Conservation (phyloP, 2,888 invertebrate species). For the Nebria brevicollis region DNA sequence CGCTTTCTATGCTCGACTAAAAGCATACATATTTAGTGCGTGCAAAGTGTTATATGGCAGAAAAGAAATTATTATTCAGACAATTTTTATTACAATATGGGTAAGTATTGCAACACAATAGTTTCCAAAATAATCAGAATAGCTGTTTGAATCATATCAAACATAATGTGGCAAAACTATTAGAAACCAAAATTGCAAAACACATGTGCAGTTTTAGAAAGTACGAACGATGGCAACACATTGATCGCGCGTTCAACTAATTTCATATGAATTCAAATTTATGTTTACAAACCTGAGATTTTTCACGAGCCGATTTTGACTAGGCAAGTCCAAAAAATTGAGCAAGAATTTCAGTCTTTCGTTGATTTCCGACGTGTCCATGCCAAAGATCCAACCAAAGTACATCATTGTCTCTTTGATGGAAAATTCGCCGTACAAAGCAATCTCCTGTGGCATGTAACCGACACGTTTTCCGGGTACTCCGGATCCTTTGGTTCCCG, state of each 20-base stretch:
- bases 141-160: neutral
- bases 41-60: neutral
- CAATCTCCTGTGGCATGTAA: conserved; percentile 96
- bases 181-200: neutral
- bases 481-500: conserved; percentile 88
- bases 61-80: neutral
- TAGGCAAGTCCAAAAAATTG: conserved; percentile 90
- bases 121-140: neutral
- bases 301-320: conserved; percentile 81
- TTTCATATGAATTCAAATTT: conserved; percentile 61
- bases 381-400: conserved; percentile 95
- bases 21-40: no score
- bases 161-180: neutral
- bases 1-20: no score
- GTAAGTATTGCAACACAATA: neutral
- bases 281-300: conserved; percentile 72
- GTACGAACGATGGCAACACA: neutral
- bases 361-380: conserved; percentile 83
- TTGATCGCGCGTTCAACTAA: neutral
- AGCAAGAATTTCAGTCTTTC: conserved; percentile 86
- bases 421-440: conserved; percentile 90
- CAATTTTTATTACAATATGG: conserved; percentile 3
- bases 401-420: conserved; percentile 96
- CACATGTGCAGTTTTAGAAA: neutral
- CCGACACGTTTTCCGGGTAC: conserved; percentile 96